Conservation (phyloP, 1,140 invertebrate species). For the Cepaea nemoralis region DNA sequence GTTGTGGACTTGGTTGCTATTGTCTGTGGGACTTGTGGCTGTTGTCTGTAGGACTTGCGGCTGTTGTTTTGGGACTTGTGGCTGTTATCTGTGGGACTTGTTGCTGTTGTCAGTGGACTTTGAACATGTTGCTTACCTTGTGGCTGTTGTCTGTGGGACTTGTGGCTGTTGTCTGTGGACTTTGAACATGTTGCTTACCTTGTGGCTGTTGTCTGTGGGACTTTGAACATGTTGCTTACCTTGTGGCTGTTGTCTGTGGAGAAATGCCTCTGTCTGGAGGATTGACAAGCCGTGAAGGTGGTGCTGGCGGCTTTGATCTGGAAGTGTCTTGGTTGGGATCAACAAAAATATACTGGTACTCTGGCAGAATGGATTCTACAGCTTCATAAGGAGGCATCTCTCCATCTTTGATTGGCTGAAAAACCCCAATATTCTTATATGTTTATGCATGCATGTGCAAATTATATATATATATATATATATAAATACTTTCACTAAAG, state of each 20-base stretch:
- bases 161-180: no score
- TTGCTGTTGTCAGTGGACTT: no score
- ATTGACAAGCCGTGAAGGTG: conserved; percentile 27
- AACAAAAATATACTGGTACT: conserved; percentile 70
- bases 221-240: neutral
- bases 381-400: conserved; percentile 67
- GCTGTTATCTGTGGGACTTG: no score
- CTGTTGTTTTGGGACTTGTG: no score
- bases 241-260: conserved; percentile 13
- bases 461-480: conserved; percentile 24
- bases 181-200: no score
- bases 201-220: no score
- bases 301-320: conserved; percentile 23
- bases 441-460: conserved; percentile 29
- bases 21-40: no score
- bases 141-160: no score
- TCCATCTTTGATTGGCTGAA: conserved; percentile 68
- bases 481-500: neutral
- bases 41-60: no score
- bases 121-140: no score
- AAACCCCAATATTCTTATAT: no score
- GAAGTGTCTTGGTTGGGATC: conserved; percentile 49
- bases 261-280: conserved; percentile 7
- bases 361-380: conserved; percentile 66
- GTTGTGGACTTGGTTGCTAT: no score